phyloP scores from a whole-genome alignment of 2,797 vertebrate genomes.

The Antrozous pallidus region DNA sequence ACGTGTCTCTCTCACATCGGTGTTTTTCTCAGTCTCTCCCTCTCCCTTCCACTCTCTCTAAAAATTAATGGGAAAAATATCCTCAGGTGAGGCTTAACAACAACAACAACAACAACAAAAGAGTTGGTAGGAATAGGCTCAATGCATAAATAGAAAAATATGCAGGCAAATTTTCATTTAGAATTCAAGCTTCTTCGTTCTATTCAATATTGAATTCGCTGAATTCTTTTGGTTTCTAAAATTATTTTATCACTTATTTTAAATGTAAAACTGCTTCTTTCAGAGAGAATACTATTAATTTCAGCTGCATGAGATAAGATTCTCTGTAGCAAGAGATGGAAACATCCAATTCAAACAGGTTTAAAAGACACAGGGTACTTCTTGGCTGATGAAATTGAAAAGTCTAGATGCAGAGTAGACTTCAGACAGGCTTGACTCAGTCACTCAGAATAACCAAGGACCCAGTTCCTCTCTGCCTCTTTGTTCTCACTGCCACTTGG shows the following conservation, averaged over 20 bases:
- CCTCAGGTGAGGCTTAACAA: too few relatives aligned
- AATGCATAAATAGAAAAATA: not conserved
- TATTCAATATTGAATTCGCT: not conserved
- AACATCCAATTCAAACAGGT: not conserved
- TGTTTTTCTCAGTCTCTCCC: too few relatives aligned
- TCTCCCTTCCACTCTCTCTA: too few relatives aligned
- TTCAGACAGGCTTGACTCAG: not conserved
- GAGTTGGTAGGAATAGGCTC: not conserved
- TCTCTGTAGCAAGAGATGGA: not conserved
- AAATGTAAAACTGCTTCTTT: constrained; percentile 17
- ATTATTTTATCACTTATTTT: not conserved
- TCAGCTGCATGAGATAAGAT: not conserved
- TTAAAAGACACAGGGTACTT: not conserved
- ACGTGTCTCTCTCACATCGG: too few relatives aligned
- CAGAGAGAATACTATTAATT: constrained; percentile 4
- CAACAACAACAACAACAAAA: not conserved
- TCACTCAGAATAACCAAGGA: not conserved
- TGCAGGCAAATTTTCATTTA: not conserved
- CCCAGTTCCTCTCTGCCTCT: not conserved
- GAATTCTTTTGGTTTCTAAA: not conserved
- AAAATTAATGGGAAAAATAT: too few relatives aligned
- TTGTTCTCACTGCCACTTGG: not conserved
- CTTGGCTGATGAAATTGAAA: not conserved
- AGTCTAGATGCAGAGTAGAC: not conserved
- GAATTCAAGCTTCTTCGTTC: not conserved